A percentile compares a stretch with the other conserved stretches of the same genome.
Evolutionary conservation across 2,888 invertebrate species (phyloP).

Genomic region (Macaria notata): DNA sequence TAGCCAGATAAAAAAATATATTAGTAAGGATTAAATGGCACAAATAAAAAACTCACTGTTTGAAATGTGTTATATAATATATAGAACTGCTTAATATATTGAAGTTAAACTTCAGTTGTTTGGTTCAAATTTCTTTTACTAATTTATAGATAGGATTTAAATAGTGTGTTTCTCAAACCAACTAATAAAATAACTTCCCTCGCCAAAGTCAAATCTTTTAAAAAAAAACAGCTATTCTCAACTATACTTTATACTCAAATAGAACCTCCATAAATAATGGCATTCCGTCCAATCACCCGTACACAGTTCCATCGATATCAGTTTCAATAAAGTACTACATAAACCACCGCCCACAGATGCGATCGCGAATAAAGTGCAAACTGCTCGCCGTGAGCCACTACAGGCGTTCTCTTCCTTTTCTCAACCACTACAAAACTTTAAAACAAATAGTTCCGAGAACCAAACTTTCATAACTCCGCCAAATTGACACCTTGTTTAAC

Average conservation of each 20-base stretch:
- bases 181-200: no score
- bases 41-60: no score
- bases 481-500: conserved; percentile 81
- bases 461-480: conserved; percentile 78
- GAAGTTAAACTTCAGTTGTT: no score
- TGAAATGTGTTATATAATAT: no score
- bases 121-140: no score
- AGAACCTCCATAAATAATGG: conserved; percentile 11
- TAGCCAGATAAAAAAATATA: no score
- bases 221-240: no score
- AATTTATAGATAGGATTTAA: no score
- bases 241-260: background rate
- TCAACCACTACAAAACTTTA: conserved; percentile 55
- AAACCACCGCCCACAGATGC: conserved; percentile 60
- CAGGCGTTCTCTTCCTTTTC: conserved; percentile 29
- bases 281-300: conserved; percentile 28
- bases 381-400: conserved; percentile 39
- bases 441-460: conserved; percentile 80
- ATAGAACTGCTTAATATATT: no score
- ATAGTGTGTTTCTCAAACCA: no score
- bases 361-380: conserved; percentile 70
- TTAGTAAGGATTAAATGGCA: no score
- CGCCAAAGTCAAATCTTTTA: no score
- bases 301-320: conserved; percentile 32
- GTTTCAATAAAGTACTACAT: conserved; percentile 65